Percentiles rank a stretch among this genome's conserved stretches.
Conservation (phyloP, 2,113 vertebrate species). For the Hippolais icterina region DNA sequence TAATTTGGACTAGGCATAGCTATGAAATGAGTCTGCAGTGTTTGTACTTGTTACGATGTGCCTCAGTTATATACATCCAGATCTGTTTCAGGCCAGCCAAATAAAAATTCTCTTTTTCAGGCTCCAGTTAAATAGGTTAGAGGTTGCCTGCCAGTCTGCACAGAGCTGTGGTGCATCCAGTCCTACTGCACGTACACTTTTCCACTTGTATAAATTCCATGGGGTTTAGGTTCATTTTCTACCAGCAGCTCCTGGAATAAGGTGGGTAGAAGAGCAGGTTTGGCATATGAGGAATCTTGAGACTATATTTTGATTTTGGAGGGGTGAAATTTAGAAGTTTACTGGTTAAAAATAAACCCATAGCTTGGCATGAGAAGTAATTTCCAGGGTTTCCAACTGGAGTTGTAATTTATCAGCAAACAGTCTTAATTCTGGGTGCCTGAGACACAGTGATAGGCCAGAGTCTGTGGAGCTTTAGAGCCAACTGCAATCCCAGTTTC, state of each 20-base stretch:
- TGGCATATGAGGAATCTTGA: not conserved
- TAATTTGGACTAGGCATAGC: conserved; percentile 27
- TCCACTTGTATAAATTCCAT: not conserved
- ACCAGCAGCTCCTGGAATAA: not conserved
- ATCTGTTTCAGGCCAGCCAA: not conserved
- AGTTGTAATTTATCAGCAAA: not conserved
- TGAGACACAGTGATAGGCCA: not conserved
- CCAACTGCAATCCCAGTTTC: not conserved
- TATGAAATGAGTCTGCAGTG: conserved; percentile 5
- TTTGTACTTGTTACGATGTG: not conserved
- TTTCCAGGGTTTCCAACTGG: not conserved
- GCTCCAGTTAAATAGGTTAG: not conserved
- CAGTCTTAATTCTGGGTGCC: not conserved
- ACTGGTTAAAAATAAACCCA: not conserved
- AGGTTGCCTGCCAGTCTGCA: not conserved
- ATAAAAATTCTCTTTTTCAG: not conserved
- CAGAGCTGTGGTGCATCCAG: not conserved
- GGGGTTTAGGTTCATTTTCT: not conserved
- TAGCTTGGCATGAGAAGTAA: not conserved
- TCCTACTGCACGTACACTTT: not conserved
- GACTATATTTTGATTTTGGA: not conserved
- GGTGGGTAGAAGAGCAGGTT: not conserved
- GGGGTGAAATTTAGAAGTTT: not conserved
- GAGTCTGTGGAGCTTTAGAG: not conserved
- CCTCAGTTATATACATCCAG: not conserved